Evolutionary conservation across 1,140 invertebrate species (phyloP), one percentile per base, ranked within the genome.

Genomic region (Drosophila nigrodunni): DNA sequence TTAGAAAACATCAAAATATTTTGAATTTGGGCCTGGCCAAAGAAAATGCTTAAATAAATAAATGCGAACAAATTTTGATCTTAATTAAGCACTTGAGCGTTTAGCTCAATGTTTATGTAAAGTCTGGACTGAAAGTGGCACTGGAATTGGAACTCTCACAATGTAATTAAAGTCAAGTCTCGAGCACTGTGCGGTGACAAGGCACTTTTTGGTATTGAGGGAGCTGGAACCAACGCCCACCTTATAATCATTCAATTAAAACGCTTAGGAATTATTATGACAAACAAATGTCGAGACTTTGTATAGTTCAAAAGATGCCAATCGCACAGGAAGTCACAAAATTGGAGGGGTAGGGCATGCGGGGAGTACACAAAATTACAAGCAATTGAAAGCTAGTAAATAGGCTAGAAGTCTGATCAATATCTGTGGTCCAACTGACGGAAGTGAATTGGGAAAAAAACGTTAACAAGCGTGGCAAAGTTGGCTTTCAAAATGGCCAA

Each of bases 1-100:
- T 89, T 87, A 87, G 85, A 87, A 87, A 87, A 87, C 85, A 87
- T 89, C 85, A 80, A 87, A 89, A 87, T 87, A 87, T 83, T 30
- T 21, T 1, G 18, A 21, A 2, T 21, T 30, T 88, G 77, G 77
- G 50, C 69, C 55, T 68, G 72, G 62, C 50, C 62, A 34, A 39
- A 68, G 72, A 70, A 89, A 87, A 88, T 89, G 70, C 68, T 88
- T 85, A 81, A 83, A 78, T 83, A 88, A 88, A 88, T 85, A 88
- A 85, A 76, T 71, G 57, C 74, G 65, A 49, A 72, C 74, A 78
- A 71, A 77, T 78, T 82, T 72, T 82, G 74, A 69, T 74, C 83
- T 83, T 88, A 88, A 88, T 88, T 88, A 88, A 88, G 77, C 80
- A 88, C 83, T 88, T 88, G 85, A 89, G 80, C 61, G 59, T 83